phyloP scores from a whole-genome alignment of 2,888 invertebrate species.

The Parelbella ahira region DNA sequence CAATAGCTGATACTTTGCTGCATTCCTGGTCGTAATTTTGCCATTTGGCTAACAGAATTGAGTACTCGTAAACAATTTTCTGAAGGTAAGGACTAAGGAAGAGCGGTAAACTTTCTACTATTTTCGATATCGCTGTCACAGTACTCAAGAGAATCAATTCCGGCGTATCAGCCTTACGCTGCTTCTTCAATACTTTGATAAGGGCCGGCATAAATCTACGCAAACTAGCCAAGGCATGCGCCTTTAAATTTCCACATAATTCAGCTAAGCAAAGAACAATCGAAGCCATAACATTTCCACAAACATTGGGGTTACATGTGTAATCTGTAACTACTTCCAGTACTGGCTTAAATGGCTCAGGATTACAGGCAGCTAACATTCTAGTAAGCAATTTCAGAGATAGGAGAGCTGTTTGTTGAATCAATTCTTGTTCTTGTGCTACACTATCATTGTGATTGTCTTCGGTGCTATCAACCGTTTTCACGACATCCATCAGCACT shows the following conservation, averaged over 20 bases:
- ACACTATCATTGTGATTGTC: slow-evolving; percentile 46
- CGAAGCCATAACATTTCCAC: slow-evolving; percentile 85
- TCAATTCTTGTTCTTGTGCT: slow-evolving; percentile 82
- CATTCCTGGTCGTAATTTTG: slow-evolving; percentile 66
- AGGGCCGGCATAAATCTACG: slow-evolving; percentile 89
- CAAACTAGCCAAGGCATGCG: slow-evolving; percentile 87
- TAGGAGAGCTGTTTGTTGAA: slow-evolving; percentile 91
- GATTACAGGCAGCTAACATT: slow-evolving; percentile 83
- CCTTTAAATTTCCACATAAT: slow-evolving; percentile 86
- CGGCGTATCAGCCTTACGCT: slow-evolving; percentile 81
- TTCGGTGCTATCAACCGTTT: slow-evolving; percentile 67
- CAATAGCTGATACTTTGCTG: slow-evolving; percentile 74
- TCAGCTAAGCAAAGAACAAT: slow-evolving; percentile 89
- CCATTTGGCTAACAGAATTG: slow-evolving; percentile 79
- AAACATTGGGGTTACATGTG: slow-evolving; percentile 69
- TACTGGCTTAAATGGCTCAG: slow-evolving; percentile 85
- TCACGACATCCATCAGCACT: slow-evolving; percentile 81
- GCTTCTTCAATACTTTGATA: slow-evolving; percentile 82
- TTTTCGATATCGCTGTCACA: slow-evolving; percentile 89
- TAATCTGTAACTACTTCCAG: slow-evolving; percentile 84
- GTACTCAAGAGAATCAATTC: slow-evolving; percentile 85
- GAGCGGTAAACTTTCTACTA: slow-evolving; percentile 89
- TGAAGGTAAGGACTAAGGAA: slow-evolving; percentile 93
- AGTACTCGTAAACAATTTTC: slow-evolving; percentile 84
- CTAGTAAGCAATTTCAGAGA: slow-evolving; percentile 91